Evolutionary conservation across 2,113 vertebrate species (phyloP).

Genomic region (Ptyas mucosa): DNA sequence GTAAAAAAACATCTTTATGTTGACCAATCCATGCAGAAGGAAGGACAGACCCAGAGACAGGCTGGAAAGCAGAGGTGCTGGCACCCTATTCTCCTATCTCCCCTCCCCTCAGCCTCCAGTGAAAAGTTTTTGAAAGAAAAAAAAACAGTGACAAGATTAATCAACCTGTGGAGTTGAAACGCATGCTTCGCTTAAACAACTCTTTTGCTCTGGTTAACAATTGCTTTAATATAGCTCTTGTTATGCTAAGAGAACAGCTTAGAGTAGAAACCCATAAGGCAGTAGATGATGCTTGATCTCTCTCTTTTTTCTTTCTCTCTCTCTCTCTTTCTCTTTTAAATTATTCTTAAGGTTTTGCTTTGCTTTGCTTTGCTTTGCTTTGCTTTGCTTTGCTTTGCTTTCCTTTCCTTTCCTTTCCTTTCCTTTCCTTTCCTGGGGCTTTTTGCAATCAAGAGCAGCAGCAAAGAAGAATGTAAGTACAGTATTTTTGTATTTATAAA

Average conservation of each 20-base stretch:
- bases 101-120: conserved; percentile 24
- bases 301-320: conserved; percentile 59
- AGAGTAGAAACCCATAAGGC: conserved; percentile 68
- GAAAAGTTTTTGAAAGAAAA: conserved; percentile 56
- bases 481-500: conserved; percentile 11
- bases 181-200: conserved; percentile 77
- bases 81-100: conserved; percentile 39
- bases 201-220: conserved; percentile 72
- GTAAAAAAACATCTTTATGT: conserved; percentile 78
- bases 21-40: conserved; percentile 77
- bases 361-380: too few species aligned
- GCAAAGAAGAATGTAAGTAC: not conserved
- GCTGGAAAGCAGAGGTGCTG: conserved; percentile 61
- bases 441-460: conserved; percentile 49
- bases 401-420: too few species aligned
- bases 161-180: conserved; percentile 70
- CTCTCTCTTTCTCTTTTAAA: conserved; percentile 16
- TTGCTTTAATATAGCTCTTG: conserved; percentile 72
- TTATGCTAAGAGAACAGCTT: conserved; percentile 78
- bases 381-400: too few species aligned
- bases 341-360: conserved; percentile 23
- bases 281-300: conserved; percentile 66
- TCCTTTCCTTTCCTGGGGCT: conserved; percentile 52
- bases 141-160: conserved; percentile 70
- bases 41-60: conserved; percentile 67